These are phyloP conservation scores for Leptothorax acervorum DNA, from an alignment of 2,888 invertebrate species.

Conservation along the genomic window DNA sequence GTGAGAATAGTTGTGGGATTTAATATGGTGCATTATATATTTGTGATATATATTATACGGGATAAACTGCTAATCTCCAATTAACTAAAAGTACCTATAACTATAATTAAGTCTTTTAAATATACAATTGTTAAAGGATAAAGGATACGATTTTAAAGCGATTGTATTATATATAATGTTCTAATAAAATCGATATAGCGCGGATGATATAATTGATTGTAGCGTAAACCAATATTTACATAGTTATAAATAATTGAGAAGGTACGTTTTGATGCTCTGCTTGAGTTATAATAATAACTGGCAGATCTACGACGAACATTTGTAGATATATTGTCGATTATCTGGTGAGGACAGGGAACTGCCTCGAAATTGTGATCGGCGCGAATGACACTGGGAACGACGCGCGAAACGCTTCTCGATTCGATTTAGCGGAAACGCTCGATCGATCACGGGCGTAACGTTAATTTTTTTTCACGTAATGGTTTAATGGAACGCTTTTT, in stretches of 20 bases:
- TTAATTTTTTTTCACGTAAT: conserved; percentile 67
- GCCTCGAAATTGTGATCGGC: conserved; percentile 20
- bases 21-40: conserved; percentile 59
- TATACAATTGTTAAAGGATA: background rate
- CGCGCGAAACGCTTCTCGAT: conserved; percentile 50
- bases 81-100: background rate
- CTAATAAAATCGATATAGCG: background rate
- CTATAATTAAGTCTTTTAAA: background rate
- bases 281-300: background rate
- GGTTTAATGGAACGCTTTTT: conserved; percentile 71
- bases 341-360: background rate
- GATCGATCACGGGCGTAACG: conserved; percentile 50
- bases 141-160: background rate
- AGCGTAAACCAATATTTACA: background rate
- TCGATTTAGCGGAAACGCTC: conserved; percentile 49
- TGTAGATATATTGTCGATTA: background rate
- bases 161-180: background rate
- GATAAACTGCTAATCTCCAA: conserved; percentile 16
- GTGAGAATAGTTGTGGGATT: conserved; percentile 64
- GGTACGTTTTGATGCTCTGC: background rate
- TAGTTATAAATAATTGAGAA: background rate
- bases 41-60: background rate
- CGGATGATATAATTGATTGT: too few relatives aligned
- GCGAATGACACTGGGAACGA: conserved; percentile 12
- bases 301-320: background rate